Percentiles rank a stretch among this genome's conserved stretches.
Conservation (phyloP, 2,797 vertebrate genomes). For the Gorsachius magnificus region DNA sequence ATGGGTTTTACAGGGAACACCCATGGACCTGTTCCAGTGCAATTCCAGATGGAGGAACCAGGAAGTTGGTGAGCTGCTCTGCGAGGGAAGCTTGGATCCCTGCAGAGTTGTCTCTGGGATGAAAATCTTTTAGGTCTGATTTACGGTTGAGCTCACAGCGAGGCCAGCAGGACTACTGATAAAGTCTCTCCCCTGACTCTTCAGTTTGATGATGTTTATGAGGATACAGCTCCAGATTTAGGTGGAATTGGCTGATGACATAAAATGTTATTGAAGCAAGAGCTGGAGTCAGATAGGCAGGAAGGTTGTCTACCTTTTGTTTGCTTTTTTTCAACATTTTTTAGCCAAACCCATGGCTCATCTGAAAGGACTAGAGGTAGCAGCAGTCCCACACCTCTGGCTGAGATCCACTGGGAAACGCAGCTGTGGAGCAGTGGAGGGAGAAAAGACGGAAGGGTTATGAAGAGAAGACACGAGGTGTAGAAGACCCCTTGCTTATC, state of each 20-base stretch:
- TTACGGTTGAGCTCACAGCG: neutral
- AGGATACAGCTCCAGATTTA: neutral
- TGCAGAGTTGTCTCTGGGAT: neutral
- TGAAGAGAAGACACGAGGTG: neutral
- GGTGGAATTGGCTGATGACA: neutral
- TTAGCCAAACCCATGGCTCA: neutral
- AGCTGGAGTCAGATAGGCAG: neutral
- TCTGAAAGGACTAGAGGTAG: neutral
- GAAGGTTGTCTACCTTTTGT: neutral
- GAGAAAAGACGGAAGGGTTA: neutral
- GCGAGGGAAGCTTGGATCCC: rapidly evolving
- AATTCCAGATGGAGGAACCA: neutral
- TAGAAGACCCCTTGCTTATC: neutral
- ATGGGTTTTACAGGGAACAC: neutral
- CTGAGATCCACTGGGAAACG: neutral
- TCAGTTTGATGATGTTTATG: neutral
- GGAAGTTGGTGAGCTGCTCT: neutral
- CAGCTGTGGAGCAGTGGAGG: neutral
- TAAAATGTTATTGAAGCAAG: neutral
- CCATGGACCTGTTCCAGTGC: neutral
- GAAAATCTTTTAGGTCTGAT: neutral
- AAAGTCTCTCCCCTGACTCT: neutral
- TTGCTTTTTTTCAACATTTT: neutral
- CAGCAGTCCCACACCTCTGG: neutral
- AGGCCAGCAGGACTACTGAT: neutral